Conservation (phyloP, 2,113 vertebrate species). For the Turdus rufiventris region DNA sequence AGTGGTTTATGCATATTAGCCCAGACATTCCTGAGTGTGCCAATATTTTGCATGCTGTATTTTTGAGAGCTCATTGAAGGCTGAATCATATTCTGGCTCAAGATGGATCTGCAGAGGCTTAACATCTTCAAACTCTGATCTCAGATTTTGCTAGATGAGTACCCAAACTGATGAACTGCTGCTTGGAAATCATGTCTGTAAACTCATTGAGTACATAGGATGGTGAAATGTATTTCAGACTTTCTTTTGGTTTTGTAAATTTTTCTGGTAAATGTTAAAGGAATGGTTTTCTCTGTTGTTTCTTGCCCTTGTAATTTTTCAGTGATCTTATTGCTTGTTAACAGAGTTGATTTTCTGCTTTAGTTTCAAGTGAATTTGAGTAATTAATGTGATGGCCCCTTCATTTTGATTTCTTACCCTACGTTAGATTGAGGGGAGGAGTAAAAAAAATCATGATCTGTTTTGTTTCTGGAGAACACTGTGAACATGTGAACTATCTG, state of each 20-base stretch:
- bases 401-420: conserved; percentile 46
- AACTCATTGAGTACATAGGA: neutral
- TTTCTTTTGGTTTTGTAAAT: neutral
- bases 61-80: neutral
- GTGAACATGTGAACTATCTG: conserved; percentile 57
- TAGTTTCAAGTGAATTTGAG: conserved; percentile 19
- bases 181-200: neutral
- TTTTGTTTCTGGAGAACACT: conserved; percentile 51
- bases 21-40: neutral
- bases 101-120: neutral
- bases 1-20: neutral
- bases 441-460: neutral
- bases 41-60: neutral
- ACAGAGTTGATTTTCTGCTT: neutral
- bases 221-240: neutral
- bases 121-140: neutral
- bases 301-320: neutral
- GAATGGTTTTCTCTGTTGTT: neutral
- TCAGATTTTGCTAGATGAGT: neutral
- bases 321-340: neutral
- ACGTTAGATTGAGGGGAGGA: neutral
- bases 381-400: conserved; percentile 17
- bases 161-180: neutral
- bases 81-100: neutral
- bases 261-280: neutral